Conservation (phyloP, 2,113 vertebrate species). For the Pteronura brasiliensis region DNA sequence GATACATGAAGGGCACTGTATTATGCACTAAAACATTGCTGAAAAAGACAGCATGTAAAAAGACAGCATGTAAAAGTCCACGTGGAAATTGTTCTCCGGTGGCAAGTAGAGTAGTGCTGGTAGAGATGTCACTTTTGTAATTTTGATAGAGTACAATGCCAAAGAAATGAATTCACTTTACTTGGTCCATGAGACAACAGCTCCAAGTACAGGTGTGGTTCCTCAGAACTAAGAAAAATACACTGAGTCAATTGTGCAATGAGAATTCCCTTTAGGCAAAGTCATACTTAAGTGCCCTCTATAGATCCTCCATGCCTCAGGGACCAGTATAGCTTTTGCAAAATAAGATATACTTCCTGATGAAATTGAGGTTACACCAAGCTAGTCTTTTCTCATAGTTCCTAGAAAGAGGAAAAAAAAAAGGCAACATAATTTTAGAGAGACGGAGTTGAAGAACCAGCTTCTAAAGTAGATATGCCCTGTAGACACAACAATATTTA, state of each 20-base stretch:
- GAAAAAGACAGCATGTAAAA: background rate
- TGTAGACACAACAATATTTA: background rate
- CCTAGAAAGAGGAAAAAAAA: background rate
- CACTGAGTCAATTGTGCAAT: background rate
- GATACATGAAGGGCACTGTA: background rate
- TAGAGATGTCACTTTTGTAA: background rate
- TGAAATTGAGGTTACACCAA: background rate
- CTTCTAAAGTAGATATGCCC: background rate
- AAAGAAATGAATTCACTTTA: background rate
- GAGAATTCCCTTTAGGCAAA: background rate
- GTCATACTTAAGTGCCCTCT: fast-evolving
- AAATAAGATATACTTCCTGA: background rate
- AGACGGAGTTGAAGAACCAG: background rate
- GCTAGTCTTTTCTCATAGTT: background rate
- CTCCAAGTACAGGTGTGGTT: background rate
- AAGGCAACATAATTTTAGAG: background rate
- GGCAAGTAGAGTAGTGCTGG: background rate
- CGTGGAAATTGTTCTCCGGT: background rate
- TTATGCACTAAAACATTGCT: background rate
- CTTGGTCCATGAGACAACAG: background rate
- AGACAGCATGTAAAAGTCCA: background rate
- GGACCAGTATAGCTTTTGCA: background rate
- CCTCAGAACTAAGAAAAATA: background rate
- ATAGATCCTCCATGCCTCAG: background rate
- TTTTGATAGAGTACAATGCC: background rate